A percentile compares a stretch with the other conserved stretches of the same genome.
These are phyloP conservation scores for Epizoanthus illoricatus DNA, from an alignment of 92 coral and sea anemone species.

Conservation along the genomic window DNA sequence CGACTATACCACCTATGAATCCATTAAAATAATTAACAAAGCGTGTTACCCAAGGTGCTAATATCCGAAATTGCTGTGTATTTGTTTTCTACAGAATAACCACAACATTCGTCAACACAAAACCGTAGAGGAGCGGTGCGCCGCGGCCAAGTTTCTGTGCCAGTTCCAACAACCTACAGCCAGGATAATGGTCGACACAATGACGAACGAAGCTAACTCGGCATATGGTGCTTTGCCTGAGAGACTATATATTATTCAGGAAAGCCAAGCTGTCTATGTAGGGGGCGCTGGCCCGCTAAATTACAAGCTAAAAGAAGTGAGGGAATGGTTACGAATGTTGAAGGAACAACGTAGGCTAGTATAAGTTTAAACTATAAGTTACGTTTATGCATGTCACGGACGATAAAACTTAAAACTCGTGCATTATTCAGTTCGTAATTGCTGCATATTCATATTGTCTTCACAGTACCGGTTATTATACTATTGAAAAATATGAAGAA, in stretches of 20 bases:
- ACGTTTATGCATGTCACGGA: no score
- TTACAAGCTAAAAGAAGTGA: conserved; percentile 62
- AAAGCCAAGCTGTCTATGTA: conserved; percentile 68
- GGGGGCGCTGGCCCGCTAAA: conserved; percentile 86
- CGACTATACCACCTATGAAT: no score
- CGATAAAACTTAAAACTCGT: no score
- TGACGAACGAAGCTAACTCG: conserved; percentile 71
- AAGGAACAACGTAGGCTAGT: background rate
- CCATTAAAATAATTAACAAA: no score
- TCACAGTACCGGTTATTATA: no score
- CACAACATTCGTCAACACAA: conserved; percentile 68
- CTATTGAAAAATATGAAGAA: no score
- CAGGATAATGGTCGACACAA: conserved; percentile 67
- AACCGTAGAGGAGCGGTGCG: conserved; percentile 72
- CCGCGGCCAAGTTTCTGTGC: conserved; percentile 66
- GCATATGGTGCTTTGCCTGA: conserved; percentile 92
- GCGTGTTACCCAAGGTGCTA: no score
- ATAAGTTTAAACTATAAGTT: no score
- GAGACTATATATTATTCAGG: conserved; percentile 72
- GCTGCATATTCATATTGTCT: no score
- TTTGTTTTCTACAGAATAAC: conserved; percentile 56
- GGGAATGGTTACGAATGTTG: conserved; percentile 64
- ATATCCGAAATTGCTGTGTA: background rate
- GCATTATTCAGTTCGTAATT: no score
- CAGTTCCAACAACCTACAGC: conserved; percentile 47